These are phyloP conservation scores for Dasyornis broadbenti DNA, from an alignment of 2,113 vertebrate species.

Conservation along the genomic window DNA sequence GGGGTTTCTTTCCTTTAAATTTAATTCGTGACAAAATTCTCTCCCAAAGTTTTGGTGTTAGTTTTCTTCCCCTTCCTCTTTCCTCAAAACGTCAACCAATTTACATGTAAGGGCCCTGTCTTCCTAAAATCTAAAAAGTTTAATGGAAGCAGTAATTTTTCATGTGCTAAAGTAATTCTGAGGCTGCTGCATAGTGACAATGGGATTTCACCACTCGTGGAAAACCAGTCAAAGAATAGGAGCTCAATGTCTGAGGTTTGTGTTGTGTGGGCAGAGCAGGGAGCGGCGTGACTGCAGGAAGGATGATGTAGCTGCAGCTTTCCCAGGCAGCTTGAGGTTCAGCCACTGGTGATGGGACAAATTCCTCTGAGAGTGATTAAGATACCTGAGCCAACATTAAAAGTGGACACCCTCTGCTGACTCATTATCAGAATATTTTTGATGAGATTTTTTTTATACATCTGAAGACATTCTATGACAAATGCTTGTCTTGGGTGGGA, in stretches of 20 bases:
- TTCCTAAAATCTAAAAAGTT: not conserved
- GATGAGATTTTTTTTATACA: not conserved
- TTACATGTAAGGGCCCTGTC: not conserved
- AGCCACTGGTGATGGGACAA: not conserved
- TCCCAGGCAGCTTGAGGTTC: not conserved
- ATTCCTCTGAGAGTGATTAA: not conserved
- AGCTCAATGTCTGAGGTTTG: not conserved
- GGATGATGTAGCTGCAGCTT: not conserved
- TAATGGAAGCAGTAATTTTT: not conserved
- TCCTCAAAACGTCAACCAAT: not conserved
- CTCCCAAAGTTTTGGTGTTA: not conserved
- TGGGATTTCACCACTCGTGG: not conserved
- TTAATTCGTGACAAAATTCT: not conserved
- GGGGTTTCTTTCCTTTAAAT: not conserved
- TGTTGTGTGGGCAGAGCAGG: not conserved
- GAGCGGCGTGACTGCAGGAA: not conserved
- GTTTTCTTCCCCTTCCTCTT: not conserved
- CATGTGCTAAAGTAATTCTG: not conserved
- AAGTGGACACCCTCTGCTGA: not conserved
- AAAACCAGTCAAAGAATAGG: not conserved
- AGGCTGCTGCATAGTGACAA: not conserved
- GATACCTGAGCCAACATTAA: not conserved
- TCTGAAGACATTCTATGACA: not conserved
- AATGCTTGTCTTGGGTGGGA: not conserved
- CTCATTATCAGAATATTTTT: not conserved